Evolutionary conservation across 1,140 invertebrate species (phyloP), one percentile per base, ranked within the genome.

Genomic region (Acromyrmex charruanus): DNA sequence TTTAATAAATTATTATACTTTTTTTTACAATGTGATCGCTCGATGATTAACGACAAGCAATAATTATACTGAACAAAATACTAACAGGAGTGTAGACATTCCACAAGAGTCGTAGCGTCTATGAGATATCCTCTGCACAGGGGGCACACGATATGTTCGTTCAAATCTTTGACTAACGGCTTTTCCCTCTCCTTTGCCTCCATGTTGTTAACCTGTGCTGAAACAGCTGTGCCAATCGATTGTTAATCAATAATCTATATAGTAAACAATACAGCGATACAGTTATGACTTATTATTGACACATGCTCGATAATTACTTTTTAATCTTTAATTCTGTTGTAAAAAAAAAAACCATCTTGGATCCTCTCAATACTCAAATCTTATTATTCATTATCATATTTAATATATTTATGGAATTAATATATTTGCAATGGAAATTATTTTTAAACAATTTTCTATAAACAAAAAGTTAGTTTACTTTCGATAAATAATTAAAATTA

Each of bases 61-160:
- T 51, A 55, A 10, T 59, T 18, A 25, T 35, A 10, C 21, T 69
- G 28, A 12, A 10, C 10, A 4, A 53, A 18, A 92, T 93, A 97
- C 97, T 97, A 96, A 97, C 97, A 98, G 4, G 97, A 97, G 95
- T 98, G 98, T 31, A 98, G 95, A 95, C 98, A 98, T 93, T 98
- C 98, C 39, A 97, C 97, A 65, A 98, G 97, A 0, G 97, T 97
- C 1, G 97, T 98, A 18, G 98, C 98, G 92, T 98, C 97, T 59
- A 98, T 96, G 79, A 97, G 96, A 92, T 98, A 98, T 39, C 98
- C 98, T 68, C 96, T 96, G 93, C 98, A 98, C 4, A 98, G 94
- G 6, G 96, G 96, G 94, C 98, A 98, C 12, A 96, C 96, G 66
- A 98, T 94, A 92, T 97, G 96, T n/a, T 96, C 95, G 92, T 98